Conservation (phyloP, 1,140 invertebrate genomes). For the Aphidius ervi region DNA sequence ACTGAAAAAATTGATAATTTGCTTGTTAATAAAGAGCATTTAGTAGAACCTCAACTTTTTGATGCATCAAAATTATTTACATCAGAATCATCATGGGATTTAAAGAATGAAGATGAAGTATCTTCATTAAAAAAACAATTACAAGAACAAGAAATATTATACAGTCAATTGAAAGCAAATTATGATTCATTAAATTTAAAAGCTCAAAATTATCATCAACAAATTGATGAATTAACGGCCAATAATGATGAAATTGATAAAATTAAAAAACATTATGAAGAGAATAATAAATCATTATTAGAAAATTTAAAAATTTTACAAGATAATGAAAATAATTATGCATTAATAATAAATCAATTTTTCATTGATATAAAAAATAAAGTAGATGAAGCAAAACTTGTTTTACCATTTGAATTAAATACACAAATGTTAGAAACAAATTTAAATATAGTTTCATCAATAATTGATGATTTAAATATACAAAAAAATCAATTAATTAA, state of each 20-base stretch:
- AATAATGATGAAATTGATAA: too few species aligned
- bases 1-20: conserved; percentile 26
- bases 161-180: not conserved
- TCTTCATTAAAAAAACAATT: conserved; percentile 23
- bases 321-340: too few species aligned
- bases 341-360: not conserved
- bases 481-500: too few species aligned
- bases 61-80: conserved; percentile 39
- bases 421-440: too few species aligned
- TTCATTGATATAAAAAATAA: not conserved
- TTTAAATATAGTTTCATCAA: too few species aligned
- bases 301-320: too few species aligned
- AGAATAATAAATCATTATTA: too few species aligned
- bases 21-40: conserved; percentile 30
- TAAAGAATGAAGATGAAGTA: conserved; percentile 23
- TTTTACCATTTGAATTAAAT: too few species aligned
- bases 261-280: too few species aligned
- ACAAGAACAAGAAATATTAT: conserved; percentile 18
- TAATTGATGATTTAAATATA: too few species aligned
- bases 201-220: not conserved
- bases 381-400: not conserved
- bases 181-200: conserved; percentile 1
- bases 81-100: conserved; percentile 16
- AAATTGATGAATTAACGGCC: not conserved
- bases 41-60: conserved; percentile 29